Evolutionary conservation across 2,797 vertebrate genomes (phyloP).

Genomic region (Ctenochaetus hawaiiensis): DNA sequence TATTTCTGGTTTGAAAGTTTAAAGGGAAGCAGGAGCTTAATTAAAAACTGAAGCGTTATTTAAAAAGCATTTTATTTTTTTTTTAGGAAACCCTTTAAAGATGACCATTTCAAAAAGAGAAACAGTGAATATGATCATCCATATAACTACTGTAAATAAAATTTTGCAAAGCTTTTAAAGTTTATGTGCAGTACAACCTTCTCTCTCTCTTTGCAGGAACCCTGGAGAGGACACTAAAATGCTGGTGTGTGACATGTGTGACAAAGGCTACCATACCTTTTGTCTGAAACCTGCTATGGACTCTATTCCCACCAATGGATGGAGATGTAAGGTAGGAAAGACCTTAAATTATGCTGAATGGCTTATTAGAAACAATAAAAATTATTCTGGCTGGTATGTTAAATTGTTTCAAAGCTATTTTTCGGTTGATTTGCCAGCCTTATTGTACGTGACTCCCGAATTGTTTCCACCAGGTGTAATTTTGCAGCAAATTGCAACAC

Average conservation of each 20-base stretch:
- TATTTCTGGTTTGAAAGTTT: background rate
- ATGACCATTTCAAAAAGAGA: background rate
- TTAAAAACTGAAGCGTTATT: background rate
- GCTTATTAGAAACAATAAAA: background rate
- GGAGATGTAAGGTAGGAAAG: conserved; percentile 95
- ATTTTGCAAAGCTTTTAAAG: background rate
- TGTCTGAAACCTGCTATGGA: conserved; percentile 98
- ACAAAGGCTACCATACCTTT: conserved; percentile 99
- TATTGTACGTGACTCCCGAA: background rate
- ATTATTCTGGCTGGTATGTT: background rate
- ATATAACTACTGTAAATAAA: background rate
- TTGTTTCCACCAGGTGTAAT: background rate
- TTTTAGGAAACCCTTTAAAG: background rate
- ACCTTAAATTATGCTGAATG: background rate
- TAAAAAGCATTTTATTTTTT: background rate
- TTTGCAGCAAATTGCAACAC: background rate
- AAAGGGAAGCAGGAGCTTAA: background rate
- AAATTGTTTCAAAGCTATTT: background rate
- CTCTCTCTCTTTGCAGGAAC: conserved; percentile 85
- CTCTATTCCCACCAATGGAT: conserved; percentile 96
- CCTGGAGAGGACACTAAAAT: conserved; percentile 99
- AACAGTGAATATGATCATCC: background rate
- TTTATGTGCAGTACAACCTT: background rate
- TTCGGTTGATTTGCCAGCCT: background rate
- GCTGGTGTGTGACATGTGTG: conserved; percentile 98